These are phyloP conservation scores for Dermatemys mawii DNA, from an alignment of 2,113 vertebrate genomes.

Conservation along the genomic window DNA sequence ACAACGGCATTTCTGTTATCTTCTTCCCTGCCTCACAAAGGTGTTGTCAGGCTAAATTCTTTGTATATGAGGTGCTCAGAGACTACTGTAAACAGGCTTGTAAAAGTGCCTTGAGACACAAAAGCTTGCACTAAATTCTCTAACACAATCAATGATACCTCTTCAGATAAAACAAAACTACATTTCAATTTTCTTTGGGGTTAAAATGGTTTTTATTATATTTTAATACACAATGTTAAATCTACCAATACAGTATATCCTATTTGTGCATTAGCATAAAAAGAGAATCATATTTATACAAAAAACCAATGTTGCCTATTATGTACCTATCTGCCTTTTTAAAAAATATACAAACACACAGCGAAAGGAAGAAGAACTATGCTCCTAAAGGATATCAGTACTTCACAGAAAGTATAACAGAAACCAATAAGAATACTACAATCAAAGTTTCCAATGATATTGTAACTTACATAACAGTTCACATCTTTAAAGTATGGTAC, in stretches of 20 bases:
- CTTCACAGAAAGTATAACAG: constrained; percentile 30
- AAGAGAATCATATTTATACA: neutral
- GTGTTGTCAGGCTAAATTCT: neutral
- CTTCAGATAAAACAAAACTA: neutral
- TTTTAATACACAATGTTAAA: neutral
- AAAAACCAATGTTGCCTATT: neutral
- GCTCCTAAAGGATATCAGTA: neutral
- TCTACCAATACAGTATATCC: rapidly evolving
- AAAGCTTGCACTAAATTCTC: neutral
- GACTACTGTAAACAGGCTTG: neutral
- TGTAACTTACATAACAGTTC: neutral
- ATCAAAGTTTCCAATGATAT: constrained; percentile 20
- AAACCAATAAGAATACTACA: constrained; percentile 27
- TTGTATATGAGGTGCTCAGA: neutral
- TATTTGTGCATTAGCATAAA: neutral
- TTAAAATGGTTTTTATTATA: neutral
- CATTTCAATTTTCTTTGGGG: neutral
- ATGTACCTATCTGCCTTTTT: neutral
- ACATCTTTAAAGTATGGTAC: constrained; percentile 43
- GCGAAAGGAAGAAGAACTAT: neutral
- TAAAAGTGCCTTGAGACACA: neutral
- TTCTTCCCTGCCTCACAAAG: rapidly evolving
- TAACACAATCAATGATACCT: neutral
- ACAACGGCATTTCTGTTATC: rapidly evolving
- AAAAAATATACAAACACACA: constrained; percentile 5